Percentiles rank a stretch among this genome's conserved stretches.
Conservation (phyloP, 1,140 invertebrate species). For the Leptopilina clavipes region DNA sequence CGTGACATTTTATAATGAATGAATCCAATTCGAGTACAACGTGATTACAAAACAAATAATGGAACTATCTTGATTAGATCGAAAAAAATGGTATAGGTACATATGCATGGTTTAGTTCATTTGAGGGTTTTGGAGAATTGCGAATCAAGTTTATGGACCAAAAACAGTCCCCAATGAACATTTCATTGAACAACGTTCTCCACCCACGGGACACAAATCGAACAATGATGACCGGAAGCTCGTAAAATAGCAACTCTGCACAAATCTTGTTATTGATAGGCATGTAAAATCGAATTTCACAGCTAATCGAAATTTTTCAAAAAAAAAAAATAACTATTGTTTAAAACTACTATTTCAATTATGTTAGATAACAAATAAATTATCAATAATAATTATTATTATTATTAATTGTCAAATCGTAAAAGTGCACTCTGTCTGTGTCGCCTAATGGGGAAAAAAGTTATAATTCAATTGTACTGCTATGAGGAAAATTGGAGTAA, state of each 20-base stretch:
- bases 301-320: no score
- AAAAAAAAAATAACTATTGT: no score
- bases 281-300: no score
- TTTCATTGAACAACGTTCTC: not conserved
- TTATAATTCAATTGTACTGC: no score
- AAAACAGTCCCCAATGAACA: not conserved
- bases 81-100: not conserved
- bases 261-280: constrained; percentile 5
- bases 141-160: constrained; percentile 3
- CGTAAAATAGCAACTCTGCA: not conserved
- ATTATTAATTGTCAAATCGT: no score
- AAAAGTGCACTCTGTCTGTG: no score
- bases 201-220: not conserved
- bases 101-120: not conserved
- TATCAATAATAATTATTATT: no score
- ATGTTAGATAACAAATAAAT: no score
- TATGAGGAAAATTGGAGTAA: not conserved
- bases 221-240: not conserved
- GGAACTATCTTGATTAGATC: no score
- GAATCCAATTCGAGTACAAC: not conserved
- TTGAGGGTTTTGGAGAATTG: not conserved
- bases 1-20: no score
- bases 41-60: not conserved
- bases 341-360: no score
- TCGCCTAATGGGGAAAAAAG: no score